Base-by-base conservation (phyloP, 2,888 invertebrate genomes). In the Drosophila hawaiiensis region DNA sequence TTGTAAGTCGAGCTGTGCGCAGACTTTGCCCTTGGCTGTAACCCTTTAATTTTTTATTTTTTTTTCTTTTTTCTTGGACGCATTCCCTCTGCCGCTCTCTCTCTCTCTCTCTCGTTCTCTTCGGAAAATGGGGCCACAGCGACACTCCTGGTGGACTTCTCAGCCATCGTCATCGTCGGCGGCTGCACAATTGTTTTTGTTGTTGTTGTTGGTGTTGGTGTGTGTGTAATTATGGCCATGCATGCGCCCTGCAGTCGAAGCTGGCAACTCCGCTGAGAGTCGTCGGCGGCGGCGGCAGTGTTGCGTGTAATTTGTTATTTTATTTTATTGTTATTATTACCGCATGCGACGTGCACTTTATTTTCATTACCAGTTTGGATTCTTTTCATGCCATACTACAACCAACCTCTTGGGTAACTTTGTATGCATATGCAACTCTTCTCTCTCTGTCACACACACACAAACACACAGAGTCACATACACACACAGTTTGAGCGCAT, bases 251-350 rank as follows among this genome's bases (percentile, higher is more conserved):
- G 58, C 25, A 37, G 54, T 37, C 35, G 55, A 41, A 58, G 58
- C 41, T 29, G 58, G 41, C 39, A 55, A 56, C 25, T 39, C 39
- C 39, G 54, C 54, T 37, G 43, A 41, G 43, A 59, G 63, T 52
- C 33, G 56, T 28, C 55, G 47, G 47, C 25, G 71, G 80, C 78
- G 80, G 85, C 80, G 80, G 87, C 91, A 86, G 88, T 90, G 91
- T 91, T 91, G 91, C 91, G 91, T 91, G 91, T 91, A 90, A 90
- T 91, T 91, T 91, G 91, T 91, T 91, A 90, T 89, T 91, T 91
- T 87, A 91, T 91, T 91, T 91, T 91, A 91, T 91, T 91, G 91
- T 91, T 91, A 91, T 91, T 91, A 90, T 91, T 90, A 91, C 90
- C 89, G 82, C 90, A 90, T 90, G 89, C 89, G 89, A 88, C 86